phyloP scores from a whole-genome alignment of 2,113 vertebrate species.

The Gorilla gorilla region DNA sequence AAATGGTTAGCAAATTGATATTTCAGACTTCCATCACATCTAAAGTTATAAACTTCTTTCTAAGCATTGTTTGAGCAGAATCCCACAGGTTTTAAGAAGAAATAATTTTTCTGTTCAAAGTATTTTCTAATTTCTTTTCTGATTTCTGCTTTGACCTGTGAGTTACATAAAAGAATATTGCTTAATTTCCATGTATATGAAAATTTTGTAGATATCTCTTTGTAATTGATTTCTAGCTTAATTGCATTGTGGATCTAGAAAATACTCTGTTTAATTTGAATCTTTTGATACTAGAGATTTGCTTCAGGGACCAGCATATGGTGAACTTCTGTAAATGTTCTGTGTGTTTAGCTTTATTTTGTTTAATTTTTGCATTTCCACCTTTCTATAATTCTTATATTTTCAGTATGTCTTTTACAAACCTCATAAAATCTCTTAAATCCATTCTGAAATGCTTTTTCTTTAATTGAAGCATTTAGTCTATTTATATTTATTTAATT shows the following conservation, averaged over 20 bases:
- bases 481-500: background rate
- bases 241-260: background rate
- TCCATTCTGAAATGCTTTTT: background rate
- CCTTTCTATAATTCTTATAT: background rate
- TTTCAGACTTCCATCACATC: background rate
- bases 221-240: constrained; percentile 15
- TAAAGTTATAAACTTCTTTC: background rate
- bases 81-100: background rate
- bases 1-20: background rate
- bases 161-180: background rate
- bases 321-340: background rate
- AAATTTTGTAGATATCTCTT: background rate
- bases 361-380: background rate
- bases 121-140: background rate
- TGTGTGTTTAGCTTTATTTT: background rate
- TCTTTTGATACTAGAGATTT: background rate
- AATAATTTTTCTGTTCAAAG: background rate
- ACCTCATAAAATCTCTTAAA: background rate
- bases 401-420: background rate
- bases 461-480: background rate
- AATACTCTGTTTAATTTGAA: background rate
- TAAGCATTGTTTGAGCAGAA: background rate
- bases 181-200: background rate
- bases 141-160: background rate
- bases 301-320: background rate